Conservation (phyloP, 2,113 vertebrate species). For the Salvator merianae region DNA sequence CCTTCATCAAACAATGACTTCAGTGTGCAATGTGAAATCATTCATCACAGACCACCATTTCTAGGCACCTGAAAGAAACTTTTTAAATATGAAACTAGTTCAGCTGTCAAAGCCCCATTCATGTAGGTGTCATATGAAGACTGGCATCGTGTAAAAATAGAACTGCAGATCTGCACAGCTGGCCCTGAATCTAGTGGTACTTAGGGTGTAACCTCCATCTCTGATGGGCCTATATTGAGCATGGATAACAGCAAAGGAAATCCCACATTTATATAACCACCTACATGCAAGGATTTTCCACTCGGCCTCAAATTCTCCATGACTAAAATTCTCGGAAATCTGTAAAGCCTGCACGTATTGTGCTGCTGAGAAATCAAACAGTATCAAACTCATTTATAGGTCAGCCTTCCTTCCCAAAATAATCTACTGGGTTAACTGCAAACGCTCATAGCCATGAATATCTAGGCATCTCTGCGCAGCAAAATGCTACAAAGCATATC, state of each 20-base stretch:
- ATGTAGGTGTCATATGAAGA: not conserved
- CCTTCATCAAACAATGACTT: not conserved
- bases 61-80: not conserved
- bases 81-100: not conserved
- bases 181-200: not conserved
- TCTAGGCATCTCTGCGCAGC: not conserved
- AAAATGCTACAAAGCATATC: too few species aligned
- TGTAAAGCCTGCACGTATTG: not conserved
- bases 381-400: not conserved
- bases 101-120: not conserved
- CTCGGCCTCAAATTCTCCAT: not conserved
- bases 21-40: not conserved
- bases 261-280: not conserved
- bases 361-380: not conserved
- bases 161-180: not conserved
- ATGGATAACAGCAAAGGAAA: not conserved
- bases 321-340: not conserved
- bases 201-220: not conserved
- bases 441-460: not conserved
- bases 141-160: not conserved
- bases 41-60: not conserved
- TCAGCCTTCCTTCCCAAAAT: not conserved
- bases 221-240: not conserved
- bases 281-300: not conserved
- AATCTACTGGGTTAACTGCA: not conserved